Conservation (phyloP, 2,888 invertebrate genomes). For the Maniola hyperantus region DNA sequence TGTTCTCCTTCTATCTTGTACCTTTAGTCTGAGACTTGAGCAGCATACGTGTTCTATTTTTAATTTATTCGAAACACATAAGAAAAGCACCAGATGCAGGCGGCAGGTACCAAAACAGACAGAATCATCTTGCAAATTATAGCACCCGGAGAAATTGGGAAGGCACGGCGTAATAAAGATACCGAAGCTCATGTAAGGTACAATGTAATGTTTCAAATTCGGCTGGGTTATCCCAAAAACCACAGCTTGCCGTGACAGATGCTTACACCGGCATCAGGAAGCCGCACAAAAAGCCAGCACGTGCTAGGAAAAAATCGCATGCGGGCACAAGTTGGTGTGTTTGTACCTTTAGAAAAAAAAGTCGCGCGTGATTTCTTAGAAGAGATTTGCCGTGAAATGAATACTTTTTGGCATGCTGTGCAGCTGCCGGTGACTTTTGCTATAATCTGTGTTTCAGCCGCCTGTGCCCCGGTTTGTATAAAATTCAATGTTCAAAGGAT, state of each 20-base stretch:
- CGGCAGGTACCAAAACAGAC: constrained; percentile 69
- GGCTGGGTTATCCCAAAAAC: constrained; percentile 58
- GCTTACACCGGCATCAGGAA: constrained; percentile 71
- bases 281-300: constrained; percentile 72
- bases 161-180: constrained; percentile 21
- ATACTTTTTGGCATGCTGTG: constrained; percentile 54
- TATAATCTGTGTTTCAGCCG: constrained; percentile 25
- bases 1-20: constrained; percentile 29
- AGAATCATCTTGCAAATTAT: constrained; percentile 78
- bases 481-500: not conserved
- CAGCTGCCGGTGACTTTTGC: constrained; percentile 47
- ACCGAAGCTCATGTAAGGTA: constrained; percentile 8
- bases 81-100: constrained; percentile 75
- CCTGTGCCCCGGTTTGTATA: constrained; percentile 1
- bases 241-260: constrained; percentile 79
- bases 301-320: constrained; percentile 78
- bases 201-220: constrained; percentile 43
- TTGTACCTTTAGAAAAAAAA: constrained; percentile 49
- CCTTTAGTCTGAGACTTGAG: constrained; percentile 3
- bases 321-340: constrained; percentile 79
- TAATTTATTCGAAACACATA: constrained; percentile 56
- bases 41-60: constrained; percentile 60
- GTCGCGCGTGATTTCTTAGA: constrained; percentile 64
- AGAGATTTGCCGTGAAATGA: constrained; percentile 58
- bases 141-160: constrained; percentile 48